Evolutionary conservation across 2,113 vertebrate genomes (phyloP), one percentile per base, ranked within the genome.

Genomic region (Macaca mulatta): DNA sequence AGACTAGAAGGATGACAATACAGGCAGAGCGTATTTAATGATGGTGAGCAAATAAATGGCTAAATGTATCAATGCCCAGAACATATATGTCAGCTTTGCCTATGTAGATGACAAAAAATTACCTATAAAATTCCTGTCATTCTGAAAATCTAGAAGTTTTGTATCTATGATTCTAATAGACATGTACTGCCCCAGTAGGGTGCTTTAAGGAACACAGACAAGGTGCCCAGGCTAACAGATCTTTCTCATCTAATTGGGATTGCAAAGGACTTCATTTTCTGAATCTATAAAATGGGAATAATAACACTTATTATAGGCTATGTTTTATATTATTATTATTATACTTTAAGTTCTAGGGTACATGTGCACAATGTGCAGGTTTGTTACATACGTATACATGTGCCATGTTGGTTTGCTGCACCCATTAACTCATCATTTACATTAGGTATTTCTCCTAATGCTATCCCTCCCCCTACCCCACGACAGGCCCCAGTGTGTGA

Each of bases 241-340:
- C 5, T 43, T 84, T 74, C 40, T 48, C 23, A 57, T 20, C 35
- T 75, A 35, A 30, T 79, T 90, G 45, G 64, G 79, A 90, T 84
- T 64, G 43, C 22, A 86, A 97, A 89, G 4, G 1, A 6, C 12
- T 10, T 90, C 18, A 74, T 11, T 38, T 50, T 50, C 13, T 75
- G 25, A 96, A 94, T 81, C n/a, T 91, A 38, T 40, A 85, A 81
- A 85, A 89, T 89, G 27, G 3, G 13, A 96, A 55, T 18, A 64
- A 25, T 75, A 77, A 90, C 75, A 30, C 0, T 75, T 61, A 50
- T 40, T 23, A 74, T 27, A 48, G 67, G 45, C 9, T 57, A 0
- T 50, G 1, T 17, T 50, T 35, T 69, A 8, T 61, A 9, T 61
- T 61, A 10, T 78, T 61, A 55, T 55, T 55, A 55, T 20, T 20